phyloP scores from a whole-genome alignment of 1,140 invertebrate genomes.

The Oryctes rhinoceros region DNA sequence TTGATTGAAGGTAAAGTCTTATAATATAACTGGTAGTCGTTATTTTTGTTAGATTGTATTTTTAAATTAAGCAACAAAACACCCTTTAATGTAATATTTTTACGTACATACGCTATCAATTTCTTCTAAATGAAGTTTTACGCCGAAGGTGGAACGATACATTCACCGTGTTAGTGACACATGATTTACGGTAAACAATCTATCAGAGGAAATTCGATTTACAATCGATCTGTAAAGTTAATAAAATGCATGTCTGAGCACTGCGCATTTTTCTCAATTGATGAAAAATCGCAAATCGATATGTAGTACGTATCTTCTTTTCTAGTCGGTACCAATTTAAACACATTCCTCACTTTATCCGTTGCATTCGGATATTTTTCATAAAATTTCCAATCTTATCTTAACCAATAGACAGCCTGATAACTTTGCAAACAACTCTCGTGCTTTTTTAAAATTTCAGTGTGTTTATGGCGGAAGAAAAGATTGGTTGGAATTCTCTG shows the following conservation, averaged over 20 bases:
- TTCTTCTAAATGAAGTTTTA: not conserved
- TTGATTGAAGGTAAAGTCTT: too few species aligned
- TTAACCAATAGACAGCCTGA: not conserved
- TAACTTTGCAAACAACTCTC: too few species aligned
- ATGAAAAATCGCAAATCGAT: conserved; percentile 34
- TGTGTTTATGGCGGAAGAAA: too few species aligned
- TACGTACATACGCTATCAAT: too few species aligned
- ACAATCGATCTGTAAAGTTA: conserved; percentile 35
- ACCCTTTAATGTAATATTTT: too few species aligned
- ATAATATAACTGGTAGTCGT: too few species aligned
- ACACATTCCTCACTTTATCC: not conserved
- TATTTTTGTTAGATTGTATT: too few species aligned
- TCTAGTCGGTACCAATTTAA: not conserved
- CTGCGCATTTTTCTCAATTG: not conserved
- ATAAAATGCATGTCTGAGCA: conserved; percentile 40
- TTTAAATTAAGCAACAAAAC: too few species aligned
- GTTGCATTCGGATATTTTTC: not conserved
- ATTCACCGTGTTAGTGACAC: not conserved
- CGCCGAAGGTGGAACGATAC: not conserved
- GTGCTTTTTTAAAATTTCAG: too few species aligned
- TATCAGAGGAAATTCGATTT: conserved; percentile 33
- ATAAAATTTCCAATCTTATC: not conserved
- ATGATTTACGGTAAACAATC: conserved; percentile 20
- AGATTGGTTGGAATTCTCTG: too few species aligned
- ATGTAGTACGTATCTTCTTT: not conserved